Evolutionary conservation across 2,888 invertebrate genomes (phyloP), one percentile per base, ranked within the genome.

Genomic region (Lycaena phlaeas): DNA sequence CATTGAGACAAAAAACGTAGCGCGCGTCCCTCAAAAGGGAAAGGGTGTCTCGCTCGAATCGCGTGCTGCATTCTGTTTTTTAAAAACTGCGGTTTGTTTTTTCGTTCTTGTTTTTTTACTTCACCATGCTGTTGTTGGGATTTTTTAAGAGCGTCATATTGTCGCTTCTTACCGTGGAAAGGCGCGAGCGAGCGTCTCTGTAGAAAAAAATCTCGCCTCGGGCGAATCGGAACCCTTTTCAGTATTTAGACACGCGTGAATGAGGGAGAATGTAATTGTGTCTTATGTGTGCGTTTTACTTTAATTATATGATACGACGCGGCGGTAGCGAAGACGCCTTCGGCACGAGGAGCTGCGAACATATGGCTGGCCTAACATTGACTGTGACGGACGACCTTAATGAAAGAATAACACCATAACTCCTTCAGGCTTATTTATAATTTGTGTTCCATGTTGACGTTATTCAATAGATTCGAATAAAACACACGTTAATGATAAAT

Each of bases 21-120:
- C 78, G 61, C 84, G 84, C 78, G 81, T 64, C 81, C 68, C 68
- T 71, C 76, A 74, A 79, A 82, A 82, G 81, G 79, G 84, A 81
- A 82, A 84, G 82, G 82, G 84, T 82, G 79, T 75, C 73, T 72
- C 68, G 56, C 57, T 50, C 55, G 59, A 48, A 70, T 76, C 82
- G 84, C 84, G 84, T 79, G 84, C 79, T 81, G 81, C 75, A 61
- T n/a, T 73, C 81, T 63, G 70, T 74, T 82, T 84, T 84, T 81
- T 81, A 79, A 76, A 69, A 59, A 70, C 76, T 75, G 82, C 67
- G 84, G 82, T 82, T 78, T 81, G 73, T 79, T 84, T 81, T 81
- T 82, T 79, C 70, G 77, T 71, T 64, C 66, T 79, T n/a, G 76
- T 84, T 84, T 84, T 84, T 84, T 79, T 81, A 81, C 72, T 77